phyloP scores from a whole-genome alignment of 2,888 invertebrate species.

The Tuberolachnus salignus region DNA sequence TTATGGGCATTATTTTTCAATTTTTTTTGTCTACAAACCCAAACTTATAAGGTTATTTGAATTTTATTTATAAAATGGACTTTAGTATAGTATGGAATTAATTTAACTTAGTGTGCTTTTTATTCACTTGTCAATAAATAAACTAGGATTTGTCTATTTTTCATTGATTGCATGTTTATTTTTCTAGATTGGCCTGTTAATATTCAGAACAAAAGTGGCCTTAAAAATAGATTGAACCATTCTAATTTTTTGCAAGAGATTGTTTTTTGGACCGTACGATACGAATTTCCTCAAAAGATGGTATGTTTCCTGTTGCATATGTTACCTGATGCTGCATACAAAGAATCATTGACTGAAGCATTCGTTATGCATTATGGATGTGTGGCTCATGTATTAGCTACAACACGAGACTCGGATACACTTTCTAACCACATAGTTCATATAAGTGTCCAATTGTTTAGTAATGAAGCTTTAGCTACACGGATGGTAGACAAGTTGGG shows the following conservation, averaged over 20 bases:
- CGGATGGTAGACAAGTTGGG: conserved; percentile 90
- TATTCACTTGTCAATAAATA: no score
- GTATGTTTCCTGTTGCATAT: conserved; percentile 93
- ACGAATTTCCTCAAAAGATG: conserved; percentile 95
- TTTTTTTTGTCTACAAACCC: no score
- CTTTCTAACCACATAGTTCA: conserved; percentile 95
- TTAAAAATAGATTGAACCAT: conserved; percentile 76
- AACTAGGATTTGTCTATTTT: no score
- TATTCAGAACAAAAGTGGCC: neutral
- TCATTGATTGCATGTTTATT: no score
- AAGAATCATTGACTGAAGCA: conserved; percentile 89
- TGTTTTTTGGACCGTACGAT: conserved; percentile 97
- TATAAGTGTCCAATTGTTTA: conserved; percentile 94
- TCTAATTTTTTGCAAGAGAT: conserved; percentile 90
- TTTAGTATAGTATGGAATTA: no score
- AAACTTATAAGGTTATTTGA: no score
- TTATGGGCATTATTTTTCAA: no score
- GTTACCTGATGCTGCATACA: conserved; percentile 93
- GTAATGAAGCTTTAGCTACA: conserved; percentile 87
- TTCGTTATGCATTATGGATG: conserved; percentile 96
- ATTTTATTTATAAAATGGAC: no score
- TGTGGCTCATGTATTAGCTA: conserved; percentile 88
- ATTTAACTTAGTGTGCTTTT: no score
- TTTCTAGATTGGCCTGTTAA: conserved; percentile 10
- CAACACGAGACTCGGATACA: conserved; percentile 85